These are phyloP conservation scores for Luffia ferchaultella DNA, from an alignment of 2,888 invertebrate genomes.

Conservation along the genomic window DNA sequence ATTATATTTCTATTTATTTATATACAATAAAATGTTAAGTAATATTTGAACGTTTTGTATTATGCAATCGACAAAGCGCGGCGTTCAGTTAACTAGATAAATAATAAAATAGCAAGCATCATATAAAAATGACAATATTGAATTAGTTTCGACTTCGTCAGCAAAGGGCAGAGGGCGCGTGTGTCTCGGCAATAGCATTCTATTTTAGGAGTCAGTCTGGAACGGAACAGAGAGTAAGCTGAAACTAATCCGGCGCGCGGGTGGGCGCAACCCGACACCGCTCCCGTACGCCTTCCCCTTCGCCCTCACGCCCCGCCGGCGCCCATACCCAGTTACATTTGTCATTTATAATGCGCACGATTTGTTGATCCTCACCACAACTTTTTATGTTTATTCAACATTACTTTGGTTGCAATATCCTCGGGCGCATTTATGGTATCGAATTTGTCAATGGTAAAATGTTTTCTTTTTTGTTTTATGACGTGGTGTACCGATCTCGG, in stretches of 20 bases:
- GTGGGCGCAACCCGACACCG: constrained; percentile 60
- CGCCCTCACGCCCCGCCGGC: constrained; percentile 32
- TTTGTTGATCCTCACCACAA: constrained; percentile 57
- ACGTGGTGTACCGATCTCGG: no score
- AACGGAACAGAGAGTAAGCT: constrained; percentile 49
- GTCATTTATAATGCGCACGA: constrained; percentile 66
- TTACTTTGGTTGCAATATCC: neutral
- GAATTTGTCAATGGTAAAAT: neutral
- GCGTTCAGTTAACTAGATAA: no score
- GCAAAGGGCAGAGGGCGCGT: constrained; percentile 48
- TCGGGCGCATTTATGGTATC: neutral
- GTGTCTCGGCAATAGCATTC: constrained; percentile 2
- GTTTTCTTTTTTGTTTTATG: no score
- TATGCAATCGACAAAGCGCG: no score
- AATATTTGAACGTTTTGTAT: no score
- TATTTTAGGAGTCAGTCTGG: constrained; percentile 21
- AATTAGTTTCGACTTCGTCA: no score
- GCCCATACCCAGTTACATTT: constrained; percentile 44
- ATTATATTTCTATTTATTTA: no score
- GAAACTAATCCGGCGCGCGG: constrained; percentile 53
- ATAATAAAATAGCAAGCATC: no score
- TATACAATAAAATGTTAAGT: no score
- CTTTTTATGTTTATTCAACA: constrained; percentile 41
- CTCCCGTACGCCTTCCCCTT: no score
- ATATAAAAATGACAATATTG: no score